A percentile compares a stretch with the other conserved stretches of the same genome.
Evolutionary conservation across 2,113 vertebrate genomes (phyloP).

Genomic region (Tupaia tana): DNA sequence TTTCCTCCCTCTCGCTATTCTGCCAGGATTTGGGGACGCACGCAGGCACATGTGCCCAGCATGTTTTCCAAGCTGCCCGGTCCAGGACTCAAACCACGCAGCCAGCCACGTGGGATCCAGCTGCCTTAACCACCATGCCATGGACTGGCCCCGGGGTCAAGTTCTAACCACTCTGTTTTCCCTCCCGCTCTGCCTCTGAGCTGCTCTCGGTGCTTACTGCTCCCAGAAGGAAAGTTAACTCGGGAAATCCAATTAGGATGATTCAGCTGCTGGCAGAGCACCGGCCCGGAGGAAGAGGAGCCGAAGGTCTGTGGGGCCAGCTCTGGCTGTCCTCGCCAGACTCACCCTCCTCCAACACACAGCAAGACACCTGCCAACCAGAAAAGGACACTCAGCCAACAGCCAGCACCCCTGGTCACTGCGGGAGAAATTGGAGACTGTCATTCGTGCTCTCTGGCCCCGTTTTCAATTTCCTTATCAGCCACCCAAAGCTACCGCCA

Average conservation of each 20-base stretch:
- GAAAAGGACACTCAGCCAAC: not conserved
- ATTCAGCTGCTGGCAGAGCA: not conserved
- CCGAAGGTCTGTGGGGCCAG: not conserved
- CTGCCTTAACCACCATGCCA: no score
- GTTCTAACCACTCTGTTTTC: not conserved
- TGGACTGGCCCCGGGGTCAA: no score
- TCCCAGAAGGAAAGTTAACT: not conserved
- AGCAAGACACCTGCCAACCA: not conserved
- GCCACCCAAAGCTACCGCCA: constrained; percentile 64
- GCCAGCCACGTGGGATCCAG: no score
- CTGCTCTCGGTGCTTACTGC: not conserved
- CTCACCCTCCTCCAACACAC: not conserved
- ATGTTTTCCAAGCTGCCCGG: no score
- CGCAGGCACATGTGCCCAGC: no score
- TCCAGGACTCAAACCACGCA: no score
- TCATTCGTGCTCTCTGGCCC: not conserved
- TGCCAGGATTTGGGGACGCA: no score
- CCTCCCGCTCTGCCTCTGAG: not conserved
- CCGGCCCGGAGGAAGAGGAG: not conserved
- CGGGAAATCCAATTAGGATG: not conserved
- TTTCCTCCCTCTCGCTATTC: no score
- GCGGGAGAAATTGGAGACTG: not conserved
- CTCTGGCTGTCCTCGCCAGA: not conserved
- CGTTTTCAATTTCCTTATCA: constrained; percentile 71
- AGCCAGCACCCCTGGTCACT: not conserved